These are phyloP conservation scores for Epinotia bilunana DNA, from an alignment of 2,888 invertebrate species.

Conservation along the genomic window DNA sequence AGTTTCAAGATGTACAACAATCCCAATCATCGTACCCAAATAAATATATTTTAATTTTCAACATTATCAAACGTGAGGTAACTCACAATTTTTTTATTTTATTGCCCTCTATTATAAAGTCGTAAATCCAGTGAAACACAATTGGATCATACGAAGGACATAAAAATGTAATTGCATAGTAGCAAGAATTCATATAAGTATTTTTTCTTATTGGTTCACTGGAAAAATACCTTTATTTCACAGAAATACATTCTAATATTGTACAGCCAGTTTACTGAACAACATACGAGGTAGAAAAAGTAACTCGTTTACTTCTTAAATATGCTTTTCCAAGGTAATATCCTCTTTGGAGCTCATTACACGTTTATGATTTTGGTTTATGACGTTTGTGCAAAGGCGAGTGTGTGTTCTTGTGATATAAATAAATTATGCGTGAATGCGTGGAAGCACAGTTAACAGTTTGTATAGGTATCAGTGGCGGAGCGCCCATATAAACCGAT, in stretches of 20 bases:
- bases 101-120: not conserved
- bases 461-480: too few species aligned
- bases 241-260: not conserved
- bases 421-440: slow-evolving; percentile 1
- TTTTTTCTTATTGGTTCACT: not conserved
- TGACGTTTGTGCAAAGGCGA: slow-evolving; percentile 1
- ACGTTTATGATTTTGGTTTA: slow-evolving; percentile 28
- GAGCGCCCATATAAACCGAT: too few species aligned
- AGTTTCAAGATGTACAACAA: too few species aligned
- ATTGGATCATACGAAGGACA: slow-evolving; percentile 11
- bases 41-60: too few species aligned
- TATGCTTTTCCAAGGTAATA: slow-evolving; percentile 15
- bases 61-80: too few species aligned
- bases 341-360: slow-evolving; percentile 29
- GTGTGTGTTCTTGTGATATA: not conserved
- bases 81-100: not conserved
- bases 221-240: not conserved
- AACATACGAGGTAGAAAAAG: not conserved
- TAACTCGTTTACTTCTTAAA: not conserved
- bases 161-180: slow-evolving; percentile 16
- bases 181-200: not conserved
- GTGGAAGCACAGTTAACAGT: not conserved
- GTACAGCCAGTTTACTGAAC: not conserved
- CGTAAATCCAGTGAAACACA: not conserved
- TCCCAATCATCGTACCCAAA: too few species aligned